Conservation (phyloP, 2,888 invertebrate species). For the Prosapia bicincta region DNA sequence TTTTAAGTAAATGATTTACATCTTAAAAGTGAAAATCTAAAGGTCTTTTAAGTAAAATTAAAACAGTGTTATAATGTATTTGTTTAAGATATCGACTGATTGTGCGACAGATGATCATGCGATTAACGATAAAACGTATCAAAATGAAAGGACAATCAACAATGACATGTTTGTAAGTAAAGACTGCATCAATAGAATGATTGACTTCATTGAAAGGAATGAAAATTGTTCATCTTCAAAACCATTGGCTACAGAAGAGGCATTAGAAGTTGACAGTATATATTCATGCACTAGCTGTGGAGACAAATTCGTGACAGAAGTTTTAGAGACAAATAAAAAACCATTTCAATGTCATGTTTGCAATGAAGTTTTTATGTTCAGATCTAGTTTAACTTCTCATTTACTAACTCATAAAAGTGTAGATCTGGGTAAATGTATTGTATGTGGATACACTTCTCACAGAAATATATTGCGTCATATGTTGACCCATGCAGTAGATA, state of each 20-base stretch:
- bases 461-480: background rate
- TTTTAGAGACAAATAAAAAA: background rate
- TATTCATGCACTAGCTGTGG: background rate
- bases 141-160: background rate
- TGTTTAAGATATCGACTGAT: background rate
- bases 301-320: background rate
- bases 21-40: too few species aligned
- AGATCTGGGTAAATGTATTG: background rate
- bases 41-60: background rate
- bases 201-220: background rate
- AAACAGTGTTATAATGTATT: slow-evolving; percentile 2
- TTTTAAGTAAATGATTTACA: too few species aligned
- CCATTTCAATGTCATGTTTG: background rate
- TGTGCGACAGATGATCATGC: background rate
- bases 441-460: background rate
- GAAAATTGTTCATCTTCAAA: background rate
- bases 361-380: background rate
- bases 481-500: background rate
- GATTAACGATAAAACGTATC: background rate
- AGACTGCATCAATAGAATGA: background rate
- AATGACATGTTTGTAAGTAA: background rate
- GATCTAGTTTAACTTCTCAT: background rate
- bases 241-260: background rate
- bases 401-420: background rate
- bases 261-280: background rate